phyloP scores from a whole-genome alignment of 2,113 vertebrate species.

The Phoxinus phoxinus region DNA sequence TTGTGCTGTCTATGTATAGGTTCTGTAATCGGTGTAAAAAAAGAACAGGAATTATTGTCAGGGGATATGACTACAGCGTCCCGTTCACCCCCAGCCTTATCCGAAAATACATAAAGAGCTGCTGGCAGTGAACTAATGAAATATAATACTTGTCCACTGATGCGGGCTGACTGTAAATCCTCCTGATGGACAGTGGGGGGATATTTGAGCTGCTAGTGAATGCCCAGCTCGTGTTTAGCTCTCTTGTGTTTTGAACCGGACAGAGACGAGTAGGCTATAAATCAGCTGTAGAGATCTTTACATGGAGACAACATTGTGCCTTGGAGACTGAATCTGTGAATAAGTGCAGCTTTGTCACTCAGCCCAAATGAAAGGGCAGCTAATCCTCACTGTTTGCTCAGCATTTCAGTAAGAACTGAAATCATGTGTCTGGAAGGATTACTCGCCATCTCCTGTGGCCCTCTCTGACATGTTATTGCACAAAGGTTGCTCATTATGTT shows the following conservation, averaged over 20 bases:
- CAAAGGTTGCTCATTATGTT: neutral
- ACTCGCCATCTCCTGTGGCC: slow-evolving; percentile 27
- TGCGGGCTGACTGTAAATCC: slow-evolving; percentile 36
- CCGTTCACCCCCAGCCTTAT: slow-evolving; percentile 7
- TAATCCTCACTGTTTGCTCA: slow-evolving; percentile 41
- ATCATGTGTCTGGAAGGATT: slow-evolving; percentile 41
- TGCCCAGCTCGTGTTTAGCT: neutral
- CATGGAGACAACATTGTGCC: slow-evolving; percentile 1
- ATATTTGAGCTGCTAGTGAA: slow-evolving; percentile 18
- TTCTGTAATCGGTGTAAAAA: slow-evolving; percentile 14
- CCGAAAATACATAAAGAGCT: slow-evolving; percentile 46
- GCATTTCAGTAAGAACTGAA: slow-evolving; percentile 26
- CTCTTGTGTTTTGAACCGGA: slow-evolving; percentile 24
- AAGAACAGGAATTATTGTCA: slow-evolving; percentile 17
- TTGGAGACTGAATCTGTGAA: slow-evolving; percentile 16
- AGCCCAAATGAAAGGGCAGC: slow-evolving; percentile 15
- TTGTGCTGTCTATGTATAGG: neutral
- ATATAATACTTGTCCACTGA: slow-evolving; percentile 35
- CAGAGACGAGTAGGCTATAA: neutral
- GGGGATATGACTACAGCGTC: slow-evolving; percentile 1
- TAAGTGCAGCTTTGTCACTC: neutral
- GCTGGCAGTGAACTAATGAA: slow-evolving; percentile 45
- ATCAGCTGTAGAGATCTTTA: slow-evolving; percentile 20
- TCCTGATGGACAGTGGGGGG: slow-evolving; percentile 23
- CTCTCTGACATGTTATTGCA: neutral